Percentiles rank a stretch among this genome's conserved stretches.
phyloP scores from a whole-genome alignment of 2,113 vertebrate genomes.

The Electrona antarctica region DNA sequence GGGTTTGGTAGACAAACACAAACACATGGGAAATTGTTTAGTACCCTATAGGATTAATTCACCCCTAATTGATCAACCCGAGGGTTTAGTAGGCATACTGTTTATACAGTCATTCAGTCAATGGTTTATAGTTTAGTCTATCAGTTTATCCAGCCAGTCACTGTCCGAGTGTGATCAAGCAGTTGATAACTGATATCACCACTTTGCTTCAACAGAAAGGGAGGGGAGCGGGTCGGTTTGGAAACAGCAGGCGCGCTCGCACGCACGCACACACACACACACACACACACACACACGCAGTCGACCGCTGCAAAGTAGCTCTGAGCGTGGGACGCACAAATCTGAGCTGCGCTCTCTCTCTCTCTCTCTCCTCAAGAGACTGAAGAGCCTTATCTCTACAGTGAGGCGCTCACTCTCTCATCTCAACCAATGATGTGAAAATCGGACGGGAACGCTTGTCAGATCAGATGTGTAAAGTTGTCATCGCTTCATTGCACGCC shows the following conservation, averaged over 20 bases:
- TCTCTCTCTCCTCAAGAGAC: conserved; percentile 37
- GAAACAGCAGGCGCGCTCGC: conserved; percentile 55
- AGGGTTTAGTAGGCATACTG: not conserved
- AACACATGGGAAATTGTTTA: not conserved
- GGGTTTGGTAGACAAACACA: no score
- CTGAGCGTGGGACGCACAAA: conserved; percentile 56
- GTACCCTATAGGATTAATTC: not conserved
- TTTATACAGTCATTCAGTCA: not conserved
- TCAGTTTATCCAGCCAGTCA: not conserved
- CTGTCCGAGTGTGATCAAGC: no score
- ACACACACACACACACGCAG: conserved; percentile 54
- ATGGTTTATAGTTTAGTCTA: not conserved
- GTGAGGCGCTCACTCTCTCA: conserved; percentile 52
- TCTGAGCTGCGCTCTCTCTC: conserved; percentile 39
- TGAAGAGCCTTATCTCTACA: conserved; percentile 36
- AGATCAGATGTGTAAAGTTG: conserved; percentile 51
- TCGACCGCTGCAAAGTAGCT: conserved; percentile 55
- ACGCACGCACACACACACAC: conserved; percentile 15
- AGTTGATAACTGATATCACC: not conserved
- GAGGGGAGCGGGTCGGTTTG: conserved; percentile 55
- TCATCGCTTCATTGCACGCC: conserved; percentile 41
- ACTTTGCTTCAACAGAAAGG: conserved; percentile 48
- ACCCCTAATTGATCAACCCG: not conserved
- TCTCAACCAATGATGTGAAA: conserved; percentile 71
- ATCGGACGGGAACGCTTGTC: conserved; percentile 48